Evolutionary conservation across 1,140 invertebrate genomes (phyloP), one percentile per base, ranked within the genome.

Genomic region (Thaumetopoea pityocampa): DNA sequence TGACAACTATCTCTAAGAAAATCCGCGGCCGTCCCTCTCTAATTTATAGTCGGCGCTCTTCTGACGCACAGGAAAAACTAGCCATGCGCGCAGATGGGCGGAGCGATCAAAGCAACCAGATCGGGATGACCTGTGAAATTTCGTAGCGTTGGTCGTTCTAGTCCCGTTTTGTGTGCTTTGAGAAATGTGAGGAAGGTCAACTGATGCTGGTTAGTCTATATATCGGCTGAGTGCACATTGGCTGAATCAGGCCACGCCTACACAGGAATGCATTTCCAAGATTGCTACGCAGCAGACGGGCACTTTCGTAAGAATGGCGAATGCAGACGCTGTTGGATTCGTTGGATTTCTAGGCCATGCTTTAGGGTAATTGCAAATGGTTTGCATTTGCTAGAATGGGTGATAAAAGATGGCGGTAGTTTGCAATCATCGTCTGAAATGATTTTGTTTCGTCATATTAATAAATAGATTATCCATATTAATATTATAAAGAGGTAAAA

Each of bases 211-310:
- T 33, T 74, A 67, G 61, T 64, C 76, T 80, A 83, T 65, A 83
- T 77, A 80, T 77, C 76, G 79, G 71, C 67, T 83, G 69, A 80
- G 10, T 83, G 79, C 68, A 80, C 76, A 83, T 83, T 83, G 76
- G 79, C 67, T 73, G 76, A 72, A 70, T 63, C 42, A 62, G 46
- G 48, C 76, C 76, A 77, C 74, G 74, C 79, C 79, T 48, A 67
- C 48, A 49, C 55, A 53, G 60, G 71, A 83, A 83, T 81, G 76
- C 79, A 83, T 83, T 83, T 76, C 68, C 64, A 73, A 83, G 76
- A 83, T 80, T 83, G 74, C 74, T 71, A 73, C 76, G 73, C 73
- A 77, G 70, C 69, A 69, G 63, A 58, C 55, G 58, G 61, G 49
- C 59, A 4, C 26, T 34, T 55, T 44, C 41, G 41, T 54, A 62